phyloP scores from a whole-genome alignment of 2,888 invertebrate species.

The Aleiodes alternator region DNA sequence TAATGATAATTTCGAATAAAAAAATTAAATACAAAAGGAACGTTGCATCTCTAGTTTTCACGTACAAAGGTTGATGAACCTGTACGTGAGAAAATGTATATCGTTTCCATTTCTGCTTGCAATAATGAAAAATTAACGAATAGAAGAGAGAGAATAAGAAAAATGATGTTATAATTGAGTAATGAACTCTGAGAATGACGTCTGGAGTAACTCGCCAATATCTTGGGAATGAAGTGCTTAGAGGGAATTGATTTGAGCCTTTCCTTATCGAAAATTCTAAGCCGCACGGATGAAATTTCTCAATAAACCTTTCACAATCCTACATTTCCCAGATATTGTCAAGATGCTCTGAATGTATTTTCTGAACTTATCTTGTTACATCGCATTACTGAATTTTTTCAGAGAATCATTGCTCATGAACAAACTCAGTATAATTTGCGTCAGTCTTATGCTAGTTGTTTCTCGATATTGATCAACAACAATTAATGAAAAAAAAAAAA shows the following conservation, averaged over 20 bases:
- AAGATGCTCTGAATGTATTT: background rate
- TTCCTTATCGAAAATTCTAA: too few species aligned
- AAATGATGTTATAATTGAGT: too few species aligned
- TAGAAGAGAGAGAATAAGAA: too few species aligned
- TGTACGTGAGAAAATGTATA: constrained; percentile 11
- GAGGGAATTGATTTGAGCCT: too few species aligned
- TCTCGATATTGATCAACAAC: constrained; percentile 3
- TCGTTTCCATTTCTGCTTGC: background rate
- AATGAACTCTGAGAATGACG: too few species aligned
- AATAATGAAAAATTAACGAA: background rate
- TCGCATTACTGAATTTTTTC: too few species aligned
- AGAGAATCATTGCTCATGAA: background rate
- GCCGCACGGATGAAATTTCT: background rate
- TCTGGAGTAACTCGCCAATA: too few species aligned
- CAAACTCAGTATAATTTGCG: constrained; percentile 20
- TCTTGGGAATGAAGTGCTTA: too few species aligned
- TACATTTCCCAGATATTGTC: background rate
- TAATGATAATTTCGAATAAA: constrained; percentile 45
- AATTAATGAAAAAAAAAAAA: constrained; percentile 25
- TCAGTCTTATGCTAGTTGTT: constrained; percentile 32
- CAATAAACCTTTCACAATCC: background rate
- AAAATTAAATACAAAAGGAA: constrained; percentile 1
- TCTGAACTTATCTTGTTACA: too few species aligned
- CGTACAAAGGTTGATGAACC: constrained; percentile 5
- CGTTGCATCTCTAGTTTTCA: background rate